phyloP scores from a whole-genome alignment of 2,888 invertebrate species.

The Tetramorium bicarinatum region DNA sequence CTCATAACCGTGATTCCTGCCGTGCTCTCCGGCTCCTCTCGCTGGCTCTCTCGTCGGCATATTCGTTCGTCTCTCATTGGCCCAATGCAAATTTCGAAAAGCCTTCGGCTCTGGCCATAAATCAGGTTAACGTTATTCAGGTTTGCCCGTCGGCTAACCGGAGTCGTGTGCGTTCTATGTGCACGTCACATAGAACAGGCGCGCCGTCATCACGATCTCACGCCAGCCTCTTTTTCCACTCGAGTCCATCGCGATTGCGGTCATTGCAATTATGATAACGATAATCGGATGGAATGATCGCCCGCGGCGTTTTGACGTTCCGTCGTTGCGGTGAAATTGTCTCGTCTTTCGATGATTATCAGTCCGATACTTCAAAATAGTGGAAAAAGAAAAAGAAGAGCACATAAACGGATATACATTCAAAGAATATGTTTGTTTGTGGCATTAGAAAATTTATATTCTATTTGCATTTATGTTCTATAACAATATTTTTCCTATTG shows the following conservation, averaged over 20 bases:
- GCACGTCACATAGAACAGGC: conserved; percentile 32
- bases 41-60: conserved; percentile 30
- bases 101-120: conserved; percentile 78
- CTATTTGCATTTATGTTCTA: not conserved
- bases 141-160: conserved; percentile 36
- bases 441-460: not conserved
- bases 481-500: not conserved
- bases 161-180: conserved; percentile 52
- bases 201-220: conserved; percentile 27
- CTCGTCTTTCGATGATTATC: not conserved
- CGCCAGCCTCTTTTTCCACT: not conserved
- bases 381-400: not conserved
- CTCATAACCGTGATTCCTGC: conserved; percentile 11
- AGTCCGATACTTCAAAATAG: not conserved
- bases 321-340: not conserved
- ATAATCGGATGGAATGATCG: conserved; percentile 38
- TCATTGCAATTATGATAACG: conserved; percentile 48
- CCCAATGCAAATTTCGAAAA: conserved; percentile 80
- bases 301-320: conserved; percentile 2
- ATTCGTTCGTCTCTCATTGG: conserved; percentile 49
- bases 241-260: conserved; percentile 25
- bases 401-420: not conserved
- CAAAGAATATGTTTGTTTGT: not conserved
- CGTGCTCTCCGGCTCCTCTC: not conserved
- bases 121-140: conserved; percentile 78